These are phyloP conservation scores for Ormyrus pomaceus DNA, from an alignment of 2,888 invertebrate species.

Conservation along the genomic window DNA sequence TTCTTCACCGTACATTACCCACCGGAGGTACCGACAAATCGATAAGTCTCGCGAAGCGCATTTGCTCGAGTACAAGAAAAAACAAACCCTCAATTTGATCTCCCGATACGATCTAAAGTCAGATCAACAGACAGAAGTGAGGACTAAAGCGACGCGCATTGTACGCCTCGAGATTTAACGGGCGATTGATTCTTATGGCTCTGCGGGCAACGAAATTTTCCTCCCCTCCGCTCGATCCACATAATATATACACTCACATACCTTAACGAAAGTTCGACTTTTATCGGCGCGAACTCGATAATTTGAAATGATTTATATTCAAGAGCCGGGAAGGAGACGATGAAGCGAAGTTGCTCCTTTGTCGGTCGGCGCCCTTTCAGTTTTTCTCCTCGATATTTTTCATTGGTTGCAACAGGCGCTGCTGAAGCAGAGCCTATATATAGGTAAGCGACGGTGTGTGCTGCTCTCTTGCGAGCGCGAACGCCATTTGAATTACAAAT, in stretches of 20 bases:
- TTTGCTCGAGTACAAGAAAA: background rate
- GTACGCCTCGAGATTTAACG: conserved; percentile 25
- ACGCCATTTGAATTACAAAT: conserved; percentile 53
- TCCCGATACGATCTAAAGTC: conserved; percentile 23
- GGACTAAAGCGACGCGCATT: conserved; percentile 3
- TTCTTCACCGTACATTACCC: background rate
- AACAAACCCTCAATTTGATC: conserved; percentile 5
- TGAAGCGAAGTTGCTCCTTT: conserved; percentile 14
- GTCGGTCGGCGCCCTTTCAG: conserved; percentile 14
- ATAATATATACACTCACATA: too few relatives aligned
- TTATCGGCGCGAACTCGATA: conserved; percentile 33
- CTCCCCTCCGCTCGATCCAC: background rate
- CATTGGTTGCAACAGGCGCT: conserved; percentile 14
- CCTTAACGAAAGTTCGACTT: background rate
- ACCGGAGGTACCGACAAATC: background rate
- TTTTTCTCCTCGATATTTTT: conserved; percentile 16
- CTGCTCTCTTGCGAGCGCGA: too few relatives aligned
- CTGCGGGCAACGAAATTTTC: background rate
- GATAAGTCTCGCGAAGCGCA: background rate
- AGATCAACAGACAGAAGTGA: conserved; percentile 1
- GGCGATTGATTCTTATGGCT: conserved; percentile 30
- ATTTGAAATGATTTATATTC: conserved; percentile 45
- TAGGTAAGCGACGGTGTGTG: conserved; percentile 20
- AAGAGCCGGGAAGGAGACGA: background rate
- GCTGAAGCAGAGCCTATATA: background rate